Base-by-base conservation (phyloP, 2,888 invertebrate genomes). In the Tethea ocularis region DNA sequence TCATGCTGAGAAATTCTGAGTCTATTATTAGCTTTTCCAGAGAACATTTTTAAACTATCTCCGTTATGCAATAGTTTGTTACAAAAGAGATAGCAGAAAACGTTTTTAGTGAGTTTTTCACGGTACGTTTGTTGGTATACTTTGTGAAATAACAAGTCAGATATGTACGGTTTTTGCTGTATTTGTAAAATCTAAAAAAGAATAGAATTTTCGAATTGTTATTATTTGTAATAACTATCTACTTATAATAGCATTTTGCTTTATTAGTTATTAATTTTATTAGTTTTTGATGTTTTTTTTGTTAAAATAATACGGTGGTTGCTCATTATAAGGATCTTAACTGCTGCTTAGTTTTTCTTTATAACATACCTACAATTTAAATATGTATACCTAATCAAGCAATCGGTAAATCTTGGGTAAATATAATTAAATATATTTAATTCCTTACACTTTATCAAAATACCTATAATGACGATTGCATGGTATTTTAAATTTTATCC, bases 81-180 rank as follows among this genome's bases (percentile, higher is more conserved):
- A 46, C 20, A 46, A 46, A n/a, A 46, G 46, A 46, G 46, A 46
- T 46, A 46, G 20, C 46, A 20, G 46, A 20, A 46, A 46, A 46
- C 41, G 7, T 38, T 38, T 38, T 38, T 38, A 15, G 38, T 41
- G 41, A 41, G 17, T 41, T 41, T 41, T 41, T 41, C 41, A 41
- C 41, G 41, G 41, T 17, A 41, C 41, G 15, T 15, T 41, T 17
- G 41, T 41, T 41, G 36, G 36, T 36, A 1, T 41, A 17, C 41
- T 41, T 41, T 17, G 17, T 41, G 17, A 17, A 36, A 36, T 15
- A 36, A 36, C 15, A 13, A 36, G 36, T 29, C 29, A 36, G 15
- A 36, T 36, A 15, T 6, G 33, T 24, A 24, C 6, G 24, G 33
- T 15, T 41, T 41, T n/a, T 1, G 41, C n/a, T 17, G 6, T 41